phyloP scores from a whole-genome alignment of 2,113 vertebrate genomes.

The Himantopus leucocephalus region DNA sequence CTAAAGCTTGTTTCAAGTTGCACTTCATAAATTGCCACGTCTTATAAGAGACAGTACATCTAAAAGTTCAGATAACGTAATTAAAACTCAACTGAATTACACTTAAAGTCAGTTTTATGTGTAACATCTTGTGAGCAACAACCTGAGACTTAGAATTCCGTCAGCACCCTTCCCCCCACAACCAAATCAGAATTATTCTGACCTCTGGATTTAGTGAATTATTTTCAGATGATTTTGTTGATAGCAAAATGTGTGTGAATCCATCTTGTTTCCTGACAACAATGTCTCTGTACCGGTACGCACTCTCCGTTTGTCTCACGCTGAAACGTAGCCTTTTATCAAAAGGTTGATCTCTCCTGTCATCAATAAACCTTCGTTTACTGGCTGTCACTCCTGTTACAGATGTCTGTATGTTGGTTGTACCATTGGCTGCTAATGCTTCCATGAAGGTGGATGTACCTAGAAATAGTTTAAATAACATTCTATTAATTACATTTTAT shows the following conservation, averaged over 20 bases:
- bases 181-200: slow-evolving; percentile 5
- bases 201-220: slow-evolving; percentile 95
- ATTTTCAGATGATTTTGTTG: slow-evolving; percentile 95
- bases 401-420: slow-evolving; percentile 77
- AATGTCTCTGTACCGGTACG: slow-evolving; percentile 96
- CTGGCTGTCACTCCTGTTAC: slow-evolving; percentile 78
- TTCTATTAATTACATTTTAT: neutral
- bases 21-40: neutral
- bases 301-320: slow-evolving; percentile 94
- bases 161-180: neutral
- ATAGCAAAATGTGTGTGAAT: slow-evolving; percentile 96
- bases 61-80: neutral
- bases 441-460: slow-evolving; percentile 85
- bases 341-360: slow-evolving; percentile 85
- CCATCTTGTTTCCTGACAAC: slow-evolving; percentile 97
- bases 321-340: slow-evolving; percentile 95
- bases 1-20: neutral
- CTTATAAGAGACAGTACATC: neutral
- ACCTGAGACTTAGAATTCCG: neutral
- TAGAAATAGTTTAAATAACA: slow-evolving; percentile 57
- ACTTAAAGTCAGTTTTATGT: neutral
- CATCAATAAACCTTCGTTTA: slow-evolving; percentile 88
- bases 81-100: neutral
- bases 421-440: slow-evolving; percentile 83
- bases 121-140: neutral